Evolutionary conservation across 2,888 invertebrate genomes (phyloP), one percentile per base, ranked within the genome.

Genomic region (Diadegma fenestrale): DNA sequence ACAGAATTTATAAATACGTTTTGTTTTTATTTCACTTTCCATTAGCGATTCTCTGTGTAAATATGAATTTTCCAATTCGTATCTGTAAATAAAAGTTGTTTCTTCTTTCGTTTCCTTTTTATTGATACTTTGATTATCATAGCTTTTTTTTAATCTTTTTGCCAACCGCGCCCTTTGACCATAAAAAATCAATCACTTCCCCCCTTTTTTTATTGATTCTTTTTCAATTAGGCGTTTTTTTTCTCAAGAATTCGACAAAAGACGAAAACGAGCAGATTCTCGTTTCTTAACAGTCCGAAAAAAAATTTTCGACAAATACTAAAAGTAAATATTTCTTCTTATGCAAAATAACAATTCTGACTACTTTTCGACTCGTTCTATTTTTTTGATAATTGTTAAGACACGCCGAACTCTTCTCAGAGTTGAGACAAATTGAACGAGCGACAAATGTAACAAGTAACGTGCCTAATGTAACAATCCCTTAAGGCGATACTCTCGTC

Each of bases 61-160:
- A 85, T 85, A 85, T 85, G 82, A 82, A 82, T 85, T 80, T 72
- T 61, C 54, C 51, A 82, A 82, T 80, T 82, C 85, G 82, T 85
- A 82, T 85, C 85, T 85, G 85, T 85, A 85, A 82, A 85, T 85
- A 85, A 80, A 80, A 82, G 68, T 76, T 80, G 45, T 76, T 61
- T 33, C 61, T 61, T 61, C 58, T 63, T 71, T 33, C 61, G 61
- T 81, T 81, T 68, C 66, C 54, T 61, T 61, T 69, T 48, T 71
- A 48, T 72, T 48, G 69, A 75, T 66, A 12, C 30, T 64, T 64
- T 64, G n/a, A 6, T 37, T 8, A 30, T 64, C 30, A n/a, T 19
- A 26, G 7, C 10, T 33, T 37, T 6, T 72, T 45, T 48, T 51
- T 64, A 41, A 26, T 37, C 51, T 51, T 71, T 79, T 79, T 54